These are phyloP conservation scores for Hipparchia semele DNA, from an alignment of 2,888 invertebrate genomes.

Conservation along the genomic window DNA sequence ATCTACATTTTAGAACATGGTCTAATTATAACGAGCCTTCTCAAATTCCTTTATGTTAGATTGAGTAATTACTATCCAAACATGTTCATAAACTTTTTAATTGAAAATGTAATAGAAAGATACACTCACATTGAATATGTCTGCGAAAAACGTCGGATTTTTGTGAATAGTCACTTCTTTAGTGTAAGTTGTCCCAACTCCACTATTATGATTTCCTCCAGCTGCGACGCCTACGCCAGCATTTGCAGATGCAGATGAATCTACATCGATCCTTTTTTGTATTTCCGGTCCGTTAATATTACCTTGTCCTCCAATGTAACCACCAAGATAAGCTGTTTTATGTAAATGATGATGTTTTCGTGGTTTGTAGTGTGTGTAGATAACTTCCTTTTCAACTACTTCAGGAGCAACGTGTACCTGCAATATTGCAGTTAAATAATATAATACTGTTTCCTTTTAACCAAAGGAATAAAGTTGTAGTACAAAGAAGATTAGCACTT, in stretches of 20 bases:
- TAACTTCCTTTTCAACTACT: slow-evolving; percentile 59
- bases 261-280: slow-evolving; percentile 60
- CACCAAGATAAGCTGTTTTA: slow-evolving; percentile 64
- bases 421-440: slow-evolving; percentile 32
- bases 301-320: slow-evolving; percentile 57
- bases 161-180: slow-evolving; percentile 59
- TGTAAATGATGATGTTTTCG: slow-evolving; percentile 61
- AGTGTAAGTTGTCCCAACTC: slow-evolving; percentile 51
- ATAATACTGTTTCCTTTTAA: too few species aligned
- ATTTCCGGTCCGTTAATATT: slow-evolving; percentile 49
- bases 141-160: slow-evolving; percentile 80
- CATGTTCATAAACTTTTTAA: background rate
- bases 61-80: too few species aligned
- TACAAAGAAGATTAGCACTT: slow-evolving; percentile 28
- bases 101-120: background rate
- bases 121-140: slow-evolving; percentile 85
- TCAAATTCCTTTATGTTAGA: too few species aligned
- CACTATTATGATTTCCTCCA: slow-evolving; percentile 41
- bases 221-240: slow-evolving; percentile 46
- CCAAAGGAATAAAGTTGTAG: background rate
- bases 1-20: too few species aligned
- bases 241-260: slow-evolving; percentile 50
- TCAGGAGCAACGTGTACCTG: slow-evolving; percentile 61
- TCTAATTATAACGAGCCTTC: too few species aligned
- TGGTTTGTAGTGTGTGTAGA: slow-evolving; percentile 62